Evolutionary conservation across 2,113 vertebrate species (phyloP).

Genomic region (Solenodon paradoxus): DNA sequence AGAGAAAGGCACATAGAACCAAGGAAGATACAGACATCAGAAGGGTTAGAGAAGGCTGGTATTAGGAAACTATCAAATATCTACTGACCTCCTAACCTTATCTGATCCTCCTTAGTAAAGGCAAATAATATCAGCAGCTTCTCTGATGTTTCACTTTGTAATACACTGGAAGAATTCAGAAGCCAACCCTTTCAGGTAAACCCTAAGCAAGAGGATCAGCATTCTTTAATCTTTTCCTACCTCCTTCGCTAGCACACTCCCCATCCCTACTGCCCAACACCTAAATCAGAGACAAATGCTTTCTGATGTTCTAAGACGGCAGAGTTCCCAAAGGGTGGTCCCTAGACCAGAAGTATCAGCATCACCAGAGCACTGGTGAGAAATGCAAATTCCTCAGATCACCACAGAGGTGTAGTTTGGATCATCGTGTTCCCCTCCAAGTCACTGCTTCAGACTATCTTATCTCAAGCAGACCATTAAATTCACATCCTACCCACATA

Average conservation of each 20-base stretch:
- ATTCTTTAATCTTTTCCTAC: background rate
- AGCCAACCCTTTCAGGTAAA: background rate
- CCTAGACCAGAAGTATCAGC: background rate
- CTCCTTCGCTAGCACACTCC: background rate
- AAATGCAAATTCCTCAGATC: background rate
- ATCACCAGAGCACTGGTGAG: background rate
- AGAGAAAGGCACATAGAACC: background rate
- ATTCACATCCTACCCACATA: background rate
- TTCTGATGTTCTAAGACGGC: background rate
- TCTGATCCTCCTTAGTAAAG: background rate
- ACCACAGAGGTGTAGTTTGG: background rate
- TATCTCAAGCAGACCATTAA: background rate
- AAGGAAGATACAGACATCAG: background rate
- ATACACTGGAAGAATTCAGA: background rate
- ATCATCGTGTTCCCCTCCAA: background rate
- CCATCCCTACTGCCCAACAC: background rate
- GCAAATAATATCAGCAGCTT: background rate
- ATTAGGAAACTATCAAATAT: background rate
- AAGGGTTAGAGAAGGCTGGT: background rate
- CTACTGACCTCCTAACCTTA: background rate
- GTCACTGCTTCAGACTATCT: background rate
- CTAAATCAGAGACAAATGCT: background rate
- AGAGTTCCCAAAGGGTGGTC: background rate
- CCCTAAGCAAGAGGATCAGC: background rate
- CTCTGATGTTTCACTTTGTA: background rate